A percentile compares a stretch with the other conserved stretches of the same genome.
Conservation (phyloP, 2,888 invertebrate species). For the Aethes cnicana region DNA sequence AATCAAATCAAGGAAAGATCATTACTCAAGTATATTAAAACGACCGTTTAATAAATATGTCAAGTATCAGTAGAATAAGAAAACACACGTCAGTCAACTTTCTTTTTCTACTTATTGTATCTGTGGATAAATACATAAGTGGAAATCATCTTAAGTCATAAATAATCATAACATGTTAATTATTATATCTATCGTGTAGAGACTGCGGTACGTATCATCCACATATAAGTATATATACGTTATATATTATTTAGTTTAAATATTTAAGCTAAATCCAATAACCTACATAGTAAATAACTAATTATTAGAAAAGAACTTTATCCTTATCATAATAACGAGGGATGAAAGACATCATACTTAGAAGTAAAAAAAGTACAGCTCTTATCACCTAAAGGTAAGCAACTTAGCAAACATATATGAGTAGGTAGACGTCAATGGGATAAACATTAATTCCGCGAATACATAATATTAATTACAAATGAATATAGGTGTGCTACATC, state of each 20-base stretch:
- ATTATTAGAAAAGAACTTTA: slow-evolving; percentile 5
- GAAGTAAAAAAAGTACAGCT: slow-evolving; percentile 70
- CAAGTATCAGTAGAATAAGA: no score
- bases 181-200: no score
- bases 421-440: slow-evolving; percentile 14
- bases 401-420: slow-evolving; percentile 18
- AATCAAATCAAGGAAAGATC: no score
- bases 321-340: slow-evolving; percentile 53
- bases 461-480: slow-evolving; percentile 21
- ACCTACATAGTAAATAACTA: neutral
- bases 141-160: no score
- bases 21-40: no score
- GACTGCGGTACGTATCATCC: no score
- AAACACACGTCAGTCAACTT: no score
- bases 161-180: no score
- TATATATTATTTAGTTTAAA: neutral
- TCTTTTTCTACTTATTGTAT: no score
- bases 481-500: slow-evolving; percentile 31
- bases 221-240: no score
- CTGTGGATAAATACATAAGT: no score
- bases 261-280: slow-evolving; percentile 1
- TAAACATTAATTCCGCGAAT: slow-evolving; percentile 17
- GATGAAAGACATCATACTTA: slow-evolving; percentile 65
- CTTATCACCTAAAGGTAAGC: slow-evolving; percentile 48
- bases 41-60: no score